Conservation (phyloP, 2,888 invertebrate species). For the Atethmia centrago region DNA sequence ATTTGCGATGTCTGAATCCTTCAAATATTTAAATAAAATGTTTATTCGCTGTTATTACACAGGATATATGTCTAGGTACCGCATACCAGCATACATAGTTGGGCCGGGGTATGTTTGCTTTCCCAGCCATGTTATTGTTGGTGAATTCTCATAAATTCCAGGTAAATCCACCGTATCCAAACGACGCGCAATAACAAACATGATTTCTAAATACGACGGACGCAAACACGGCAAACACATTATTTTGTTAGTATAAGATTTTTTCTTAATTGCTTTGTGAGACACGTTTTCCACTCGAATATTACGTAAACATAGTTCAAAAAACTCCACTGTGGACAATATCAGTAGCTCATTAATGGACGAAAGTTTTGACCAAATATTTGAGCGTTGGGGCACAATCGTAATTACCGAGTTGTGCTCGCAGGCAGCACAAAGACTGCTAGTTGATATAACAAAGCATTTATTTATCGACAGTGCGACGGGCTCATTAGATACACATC, state of each 20-base stretch:
- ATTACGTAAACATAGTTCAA: constrained; percentile 84
- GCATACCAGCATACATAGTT: constrained; percentile 46
- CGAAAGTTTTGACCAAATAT: constrained; percentile 89
- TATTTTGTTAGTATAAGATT: constrained; percentile 75
- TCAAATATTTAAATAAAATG: constrained; percentile 62
- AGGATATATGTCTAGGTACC: constrained; percentile 66
- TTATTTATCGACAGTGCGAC: constrained; percentile 80
- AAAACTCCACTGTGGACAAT: constrained; percentile 77
- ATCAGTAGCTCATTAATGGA: constrained; percentile 89
- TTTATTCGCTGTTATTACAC: constrained; percentile 75
- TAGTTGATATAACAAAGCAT: constrained; percentile 86
- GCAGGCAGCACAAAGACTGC: constrained; percentile 84
- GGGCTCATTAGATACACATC: constrained; percentile 88
- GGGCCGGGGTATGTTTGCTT: constrained; percentile 77
- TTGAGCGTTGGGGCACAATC: constrained; percentile 84
- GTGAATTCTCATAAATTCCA: constrained; percentile 83
- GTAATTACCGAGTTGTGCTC: constrained; percentile 83
- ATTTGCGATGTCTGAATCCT: constrained; percentile 11
- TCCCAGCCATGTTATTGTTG: constrained; percentile 84
- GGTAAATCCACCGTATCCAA: constrained; percentile 77
- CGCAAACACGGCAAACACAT: constrained; percentile 81
- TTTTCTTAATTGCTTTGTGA: constrained; percentile 79
- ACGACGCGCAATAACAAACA: constrained; percentile 82
- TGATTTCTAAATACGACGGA: constrained; percentile 78
- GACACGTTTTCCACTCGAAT: constrained; percentile 77